Evolutionary conservation across 2,797 vertebrate species (phyloP).

Genomic region (Catamblyrhynchus diadema): DNA sequence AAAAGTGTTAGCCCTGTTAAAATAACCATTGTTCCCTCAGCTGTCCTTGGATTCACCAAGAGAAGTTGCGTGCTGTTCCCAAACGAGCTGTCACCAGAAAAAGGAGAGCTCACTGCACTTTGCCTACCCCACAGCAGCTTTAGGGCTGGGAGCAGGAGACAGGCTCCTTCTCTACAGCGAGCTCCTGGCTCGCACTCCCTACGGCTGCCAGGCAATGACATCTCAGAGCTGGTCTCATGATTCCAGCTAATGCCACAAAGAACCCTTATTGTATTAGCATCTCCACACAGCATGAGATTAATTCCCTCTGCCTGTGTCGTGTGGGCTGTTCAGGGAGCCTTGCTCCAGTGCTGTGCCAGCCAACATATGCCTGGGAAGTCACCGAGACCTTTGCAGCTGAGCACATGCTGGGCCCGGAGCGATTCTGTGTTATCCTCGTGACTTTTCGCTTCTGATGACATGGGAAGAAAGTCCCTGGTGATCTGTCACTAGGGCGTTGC

Average conservation of each 20-base stretch:
- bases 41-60: background rate
- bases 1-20: background rate
- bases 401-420: background rate
- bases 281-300: background rate
- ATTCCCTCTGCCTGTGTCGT: background rate
- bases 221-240: conserved; percentile 54
- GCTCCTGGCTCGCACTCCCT: background rate
- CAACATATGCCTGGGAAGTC: background rate
- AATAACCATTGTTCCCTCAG: background rate
- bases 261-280: conserved; percentile 49
- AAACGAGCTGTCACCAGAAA: background rate
- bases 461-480: background rate
- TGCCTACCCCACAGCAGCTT: background rate
- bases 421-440: background rate
- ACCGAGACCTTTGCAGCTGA: background rate
- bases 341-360: background rate
- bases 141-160: background rate
- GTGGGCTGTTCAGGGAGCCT: background rate
- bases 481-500: rapidly evolving
- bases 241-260: conserved; percentile 37
- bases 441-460: background rate
- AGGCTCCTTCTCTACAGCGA: background rate
- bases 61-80: background rate
- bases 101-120: background rate
- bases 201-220: conserved; percentile 48